Evolutionary conservation across 2,113 vertebrate species (phyloP).

Genomic region (Neolamprologus brichardi): DNA sequence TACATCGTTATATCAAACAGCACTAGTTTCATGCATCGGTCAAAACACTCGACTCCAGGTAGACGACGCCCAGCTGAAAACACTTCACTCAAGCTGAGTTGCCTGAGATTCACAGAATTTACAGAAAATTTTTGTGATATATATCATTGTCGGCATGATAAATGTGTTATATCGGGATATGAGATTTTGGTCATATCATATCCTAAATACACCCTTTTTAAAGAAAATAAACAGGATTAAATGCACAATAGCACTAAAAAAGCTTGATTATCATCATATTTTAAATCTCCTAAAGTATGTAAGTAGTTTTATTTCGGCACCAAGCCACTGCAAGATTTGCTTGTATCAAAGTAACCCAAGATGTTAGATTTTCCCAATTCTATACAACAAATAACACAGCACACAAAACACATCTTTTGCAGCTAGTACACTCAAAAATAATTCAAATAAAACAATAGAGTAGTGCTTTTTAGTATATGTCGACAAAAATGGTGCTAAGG

Average conservation of each 20-base stretch:
- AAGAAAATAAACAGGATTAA: background rate
- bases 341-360: background rate
- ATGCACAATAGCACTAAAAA: background rate
- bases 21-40: background rate
- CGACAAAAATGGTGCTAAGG: background rate
- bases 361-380: background rate
- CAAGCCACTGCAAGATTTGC: background rate
- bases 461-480: background rate
- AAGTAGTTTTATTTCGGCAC: accelerated
- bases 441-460: background rate
- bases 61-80: background rate
- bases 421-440: background rate
- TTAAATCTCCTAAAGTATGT: background rate
- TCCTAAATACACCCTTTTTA: background rate
- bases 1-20: accelerated
- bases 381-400: background rate
- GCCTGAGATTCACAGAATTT: background rate
- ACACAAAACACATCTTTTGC: background rate
- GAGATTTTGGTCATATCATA: too few relatives aligned
- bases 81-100: background rate
- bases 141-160: too few relatives aligned
- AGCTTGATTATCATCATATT: background rate
- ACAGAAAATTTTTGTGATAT: background rate
- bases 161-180: too few relatives aligned
- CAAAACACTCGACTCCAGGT: background rate